These are phyloP conservation scores for Cantharis rufa DNA, from an alignment of 2,888 invertebrate species.

Conservation along the genomic window DNA sequence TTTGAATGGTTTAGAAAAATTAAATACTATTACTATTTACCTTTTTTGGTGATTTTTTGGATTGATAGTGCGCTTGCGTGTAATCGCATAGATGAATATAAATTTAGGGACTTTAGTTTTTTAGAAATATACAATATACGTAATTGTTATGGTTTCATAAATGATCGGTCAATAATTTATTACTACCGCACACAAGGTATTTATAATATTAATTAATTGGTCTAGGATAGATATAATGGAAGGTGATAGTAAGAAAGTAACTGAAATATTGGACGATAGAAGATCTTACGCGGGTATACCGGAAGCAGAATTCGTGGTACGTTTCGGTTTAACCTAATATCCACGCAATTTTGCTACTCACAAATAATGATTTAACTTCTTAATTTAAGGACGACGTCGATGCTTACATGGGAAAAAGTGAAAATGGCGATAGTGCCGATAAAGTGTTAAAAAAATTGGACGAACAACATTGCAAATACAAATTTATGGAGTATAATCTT, in stretches of 20 bases:
- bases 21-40: too few species aligned
- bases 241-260: constrained; percentile 16
- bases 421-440: constrained; percentile 82
- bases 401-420: constrained; percentile 82
- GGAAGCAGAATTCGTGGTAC: constrained; percentile 85
- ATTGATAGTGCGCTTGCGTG: too few species aligned
- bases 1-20: too few species aligned
- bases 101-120: too few species aligned
- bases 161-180: background rate
- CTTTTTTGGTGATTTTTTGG: too few species aligned
- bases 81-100: too few species aligned
- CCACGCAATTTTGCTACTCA: background rate
- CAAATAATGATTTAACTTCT: background rate
- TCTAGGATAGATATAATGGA: constrained; percentile 20
- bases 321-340: constrained; percentile 45
- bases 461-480: constrained; percentile 94
- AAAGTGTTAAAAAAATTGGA: constrained; percentile 84
- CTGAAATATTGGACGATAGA: constrained; percentile 48
- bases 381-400: constrained; percentile 87
- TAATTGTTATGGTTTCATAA: background rate
- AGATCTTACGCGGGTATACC: constrained; percentile 84
- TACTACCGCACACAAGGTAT: background rate
- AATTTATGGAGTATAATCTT: constrained; percentile 95
- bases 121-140: too few species aligned
- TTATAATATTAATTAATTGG: background rate